Evolutionary conservation across 2,888 invertebrate species (phyloP), one percentile per base, ranked within the genome.

Genomic region (Lamproptera curius): DNA sequence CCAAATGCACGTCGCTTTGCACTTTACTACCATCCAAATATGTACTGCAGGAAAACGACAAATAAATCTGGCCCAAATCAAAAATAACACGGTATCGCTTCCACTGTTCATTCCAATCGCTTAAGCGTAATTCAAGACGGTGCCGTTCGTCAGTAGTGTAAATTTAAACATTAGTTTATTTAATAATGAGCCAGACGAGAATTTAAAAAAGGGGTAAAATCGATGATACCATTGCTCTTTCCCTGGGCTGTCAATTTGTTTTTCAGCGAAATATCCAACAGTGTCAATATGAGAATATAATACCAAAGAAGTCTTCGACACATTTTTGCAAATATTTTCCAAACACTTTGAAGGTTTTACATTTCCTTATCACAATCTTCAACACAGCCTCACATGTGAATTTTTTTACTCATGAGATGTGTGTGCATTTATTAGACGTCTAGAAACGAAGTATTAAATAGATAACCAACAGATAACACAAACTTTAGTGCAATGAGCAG

Each of bases 221-320:
- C 79, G 81, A 84, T 84, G 79, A 90, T 90, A 93, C 93, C 93
- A 90, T 93, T 92, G 85, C 90, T 92, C 81, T 91, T 92, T 82
- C 92, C 92, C 82, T 92, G 92, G 65, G 91, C 90, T 80, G 92
- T 91, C 81, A 92, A 88, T 79, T 91, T 91, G 58, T 91, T 92
- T 78, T 91, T 91, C 65, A 90, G 88, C 59, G 92, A 89, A 73
- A 90, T 88, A 86, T 92, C 91, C 75, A 92, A 81, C 74, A 92
- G 87, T 67, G 90, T 91, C 81, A 92, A 87, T 76, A 91, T 73
- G 85, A 92, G 89, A 79, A 92, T 83, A 81, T 90, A 91, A 90
- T 89, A 90, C 88, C 90, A 90, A 83, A 91, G 81, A 71, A 86
- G 81, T 78, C 85, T 85, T 65, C 82, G 81, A 79, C 78, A 86